These are phyloP conservation scores for Sturnira hondurensis DNA, from an alignment of 2,113 vertebrate genomes.

Conservation along the genomic window DNA sequence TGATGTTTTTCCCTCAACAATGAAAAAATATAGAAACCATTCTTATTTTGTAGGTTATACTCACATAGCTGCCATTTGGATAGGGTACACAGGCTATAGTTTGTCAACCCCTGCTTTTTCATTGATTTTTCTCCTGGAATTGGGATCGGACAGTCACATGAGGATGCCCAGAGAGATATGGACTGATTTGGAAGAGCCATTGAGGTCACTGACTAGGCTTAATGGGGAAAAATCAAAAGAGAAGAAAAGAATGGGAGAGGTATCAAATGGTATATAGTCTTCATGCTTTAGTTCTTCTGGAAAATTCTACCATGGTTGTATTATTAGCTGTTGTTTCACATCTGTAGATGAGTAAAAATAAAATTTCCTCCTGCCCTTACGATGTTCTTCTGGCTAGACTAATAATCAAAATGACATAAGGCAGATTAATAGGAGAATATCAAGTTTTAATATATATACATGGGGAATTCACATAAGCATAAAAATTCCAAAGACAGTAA, in stretches of 20 bases:
- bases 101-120: not conserved
- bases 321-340: not conserved
- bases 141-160: not conserved
- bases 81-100: not conserved
- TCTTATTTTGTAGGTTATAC: not conserved
- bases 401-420: not conserved
- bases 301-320: not conserved
- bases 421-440: not conserved
- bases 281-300: not conserved
- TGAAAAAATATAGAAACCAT: not conserved
- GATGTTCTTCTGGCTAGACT: not conserved
- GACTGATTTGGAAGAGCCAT: not conserved
- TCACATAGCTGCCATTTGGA: not conserved
- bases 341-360: not conserved
- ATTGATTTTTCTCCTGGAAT: not conserved
- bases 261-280: rapidly evolving
- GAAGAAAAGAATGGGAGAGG: not conserved
- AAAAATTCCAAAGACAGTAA: not conserved
- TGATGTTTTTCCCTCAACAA: not conserved
- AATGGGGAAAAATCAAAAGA: not conserved
- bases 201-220: not conserved
- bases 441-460: not conserved
- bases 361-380: not conserved
- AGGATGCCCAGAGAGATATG: not conserved
- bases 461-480: not conserved